Evolutionary conservation across 2,797 vertebrate species (phyloP).

Genomic region (Enteromius anoplus): DNA sequence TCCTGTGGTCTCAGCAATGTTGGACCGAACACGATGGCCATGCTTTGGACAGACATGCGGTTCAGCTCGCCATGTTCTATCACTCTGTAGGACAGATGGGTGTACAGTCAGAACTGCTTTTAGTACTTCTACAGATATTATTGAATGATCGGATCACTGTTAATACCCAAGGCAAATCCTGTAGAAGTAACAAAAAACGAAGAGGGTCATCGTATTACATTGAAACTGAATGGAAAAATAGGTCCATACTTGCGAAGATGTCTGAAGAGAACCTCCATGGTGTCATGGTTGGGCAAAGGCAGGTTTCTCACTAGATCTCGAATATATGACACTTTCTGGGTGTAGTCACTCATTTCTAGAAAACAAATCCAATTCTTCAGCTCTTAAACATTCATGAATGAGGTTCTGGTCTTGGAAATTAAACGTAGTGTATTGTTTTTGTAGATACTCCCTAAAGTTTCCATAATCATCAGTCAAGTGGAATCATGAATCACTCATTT

Average conservation of each 20-base stretch:
- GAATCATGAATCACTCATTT: background rate
- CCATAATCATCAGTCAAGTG: background rate
- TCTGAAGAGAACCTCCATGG: conserved; percentile 86
- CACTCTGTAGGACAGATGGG: conserved; percentile 75
- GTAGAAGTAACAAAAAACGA: background rate
- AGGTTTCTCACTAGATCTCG: conserved; percentile 83
- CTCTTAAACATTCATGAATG: background rate
- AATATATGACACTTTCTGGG: conserved; percentile 76
- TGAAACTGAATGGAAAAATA: background rate
- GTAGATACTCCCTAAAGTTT: background rate
- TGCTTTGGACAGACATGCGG: conserved; percentile 90
- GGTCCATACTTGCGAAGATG: conserved; percentile 86
- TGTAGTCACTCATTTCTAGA: conserved; percentile 81
- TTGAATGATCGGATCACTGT: background rate
- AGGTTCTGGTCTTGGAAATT: background rate
- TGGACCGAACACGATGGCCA: conserved; percentile 93
- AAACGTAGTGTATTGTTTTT: background rate
- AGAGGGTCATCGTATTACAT: background rate
- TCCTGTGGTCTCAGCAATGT: conserved; percentile 86
- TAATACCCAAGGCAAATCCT: background rate
- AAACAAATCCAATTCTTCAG: background rate
- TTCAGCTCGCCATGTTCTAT: conserved; percentile 83
- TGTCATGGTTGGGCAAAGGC: conserved; percentile 85
- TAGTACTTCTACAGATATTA: background rate
- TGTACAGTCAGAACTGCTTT: background rate